These are phyloP conservation scores for Salpingus planirostris DNA, from an alignment of 2,888 invertebrate genomes.

Conservation along the genomic window DNA sequence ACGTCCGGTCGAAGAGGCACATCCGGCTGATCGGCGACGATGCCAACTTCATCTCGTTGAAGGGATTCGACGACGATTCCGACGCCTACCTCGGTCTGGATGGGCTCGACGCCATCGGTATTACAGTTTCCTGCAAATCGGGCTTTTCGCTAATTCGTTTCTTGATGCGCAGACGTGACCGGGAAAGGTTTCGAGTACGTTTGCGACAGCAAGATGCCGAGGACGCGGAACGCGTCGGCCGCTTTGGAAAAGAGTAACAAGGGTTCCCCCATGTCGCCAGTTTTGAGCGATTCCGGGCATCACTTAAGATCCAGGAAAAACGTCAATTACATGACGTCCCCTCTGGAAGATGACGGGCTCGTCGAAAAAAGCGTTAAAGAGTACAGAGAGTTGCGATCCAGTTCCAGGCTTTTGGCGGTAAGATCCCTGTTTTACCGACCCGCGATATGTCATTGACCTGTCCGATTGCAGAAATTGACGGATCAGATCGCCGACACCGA, in stretches of 20 bases:
- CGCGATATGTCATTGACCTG: no score
- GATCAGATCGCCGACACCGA: slow-evolving; percentile 14
- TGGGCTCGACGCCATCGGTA: slow-evolving; percentile 40
- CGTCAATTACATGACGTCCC: slow-evolving; percentile 36
- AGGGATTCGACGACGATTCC: slow-evolving; percentile 60
- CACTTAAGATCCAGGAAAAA: slow-evolving; percentile 38
- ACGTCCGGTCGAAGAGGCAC: slow-evolving; percentile 66
- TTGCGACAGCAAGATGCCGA: slow-evolving; percentile 19
- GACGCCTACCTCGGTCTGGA: slow-evolving; percentile 57
- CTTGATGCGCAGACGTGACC: slow-evolving; percentile 19
- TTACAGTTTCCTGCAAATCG: slow-evolving; percentile 4
- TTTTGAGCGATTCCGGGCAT: slow-evolving; percentile 33
- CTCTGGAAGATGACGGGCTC: slow-evolving; percentile 37
- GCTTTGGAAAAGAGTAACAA: slow-evolving; percentile 17
- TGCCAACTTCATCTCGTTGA: slow-evolving; percentile 65
- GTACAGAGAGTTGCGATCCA: slow-evolving; percentile 32
- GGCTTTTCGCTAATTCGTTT: slow-evolving; percentile 1
- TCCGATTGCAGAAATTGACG: slow-evolving; percentile 24
- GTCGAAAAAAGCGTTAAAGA: slow-evolving; percentile 20
- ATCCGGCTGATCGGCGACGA: slow-evolving; percentile 64
- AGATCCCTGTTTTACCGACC: no score
- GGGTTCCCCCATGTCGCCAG: slow-evolving; percentile 27
- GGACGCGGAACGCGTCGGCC: slow-evolving; percentile 20
- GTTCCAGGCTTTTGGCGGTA: slow-evolving; percentile 30
- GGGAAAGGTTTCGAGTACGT: slow-evolving; percentile 8